Percentiles rank a stretch among this genome's conserved stretches.
phyloP scores from a whole-genome alignment of 2,888 invertebrate species.

The Idaea aversata region DNA sequence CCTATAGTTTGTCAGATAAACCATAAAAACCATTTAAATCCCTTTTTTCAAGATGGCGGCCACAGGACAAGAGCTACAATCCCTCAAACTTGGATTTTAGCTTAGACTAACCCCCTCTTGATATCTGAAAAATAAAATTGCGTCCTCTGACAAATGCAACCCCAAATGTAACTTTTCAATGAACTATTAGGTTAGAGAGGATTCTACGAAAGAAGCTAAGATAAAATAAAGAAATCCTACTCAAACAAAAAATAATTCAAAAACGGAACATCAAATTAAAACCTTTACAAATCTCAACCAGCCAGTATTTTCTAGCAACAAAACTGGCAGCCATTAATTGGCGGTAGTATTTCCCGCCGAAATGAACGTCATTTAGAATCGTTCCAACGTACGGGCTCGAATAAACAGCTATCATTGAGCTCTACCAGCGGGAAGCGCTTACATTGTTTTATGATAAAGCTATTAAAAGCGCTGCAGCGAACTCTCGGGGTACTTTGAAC shows the following conservation, averaged over 20 bases:
- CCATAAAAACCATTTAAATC: too few relatives aligned
- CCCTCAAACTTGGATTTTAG: too few relatives aligned
- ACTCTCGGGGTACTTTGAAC: constrained; percentile 6
- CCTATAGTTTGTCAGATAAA: too few relatives aligned
- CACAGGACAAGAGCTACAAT: too few relatives aligned
- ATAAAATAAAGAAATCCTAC: neutral
- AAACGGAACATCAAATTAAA: neutral
- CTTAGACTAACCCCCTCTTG: too few relatives aligned
- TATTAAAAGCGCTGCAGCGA: constrained; percentile 52
- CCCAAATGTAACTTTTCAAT: too few relatives aligned
- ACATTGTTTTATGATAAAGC: constrained; percentile 59
- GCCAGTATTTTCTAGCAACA: constrained; percentile 25
- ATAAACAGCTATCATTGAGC: constrained; percentile 69
- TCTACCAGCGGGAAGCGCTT: constrained; percentile 42
- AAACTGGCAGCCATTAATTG: constrained; percentile 47
- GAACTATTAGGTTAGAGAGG: too few relatives aligned
- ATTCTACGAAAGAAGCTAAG: too few relatives aligned
- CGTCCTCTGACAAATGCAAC: too few relatives aligned
- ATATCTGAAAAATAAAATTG: too few relatives aligned
- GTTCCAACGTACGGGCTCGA: constrained; percentile 43
- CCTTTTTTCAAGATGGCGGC: too few relatives aligned
- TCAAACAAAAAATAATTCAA: neutral
- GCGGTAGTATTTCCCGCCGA: constrained; percentile 49
- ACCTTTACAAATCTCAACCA: neutral
- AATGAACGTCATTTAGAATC: constrained; percentile 60